phyloP scores from a whole-genome alignment of 2,113 vertebrate genomes.

The Thinocorus orbignyianus region DNA sequence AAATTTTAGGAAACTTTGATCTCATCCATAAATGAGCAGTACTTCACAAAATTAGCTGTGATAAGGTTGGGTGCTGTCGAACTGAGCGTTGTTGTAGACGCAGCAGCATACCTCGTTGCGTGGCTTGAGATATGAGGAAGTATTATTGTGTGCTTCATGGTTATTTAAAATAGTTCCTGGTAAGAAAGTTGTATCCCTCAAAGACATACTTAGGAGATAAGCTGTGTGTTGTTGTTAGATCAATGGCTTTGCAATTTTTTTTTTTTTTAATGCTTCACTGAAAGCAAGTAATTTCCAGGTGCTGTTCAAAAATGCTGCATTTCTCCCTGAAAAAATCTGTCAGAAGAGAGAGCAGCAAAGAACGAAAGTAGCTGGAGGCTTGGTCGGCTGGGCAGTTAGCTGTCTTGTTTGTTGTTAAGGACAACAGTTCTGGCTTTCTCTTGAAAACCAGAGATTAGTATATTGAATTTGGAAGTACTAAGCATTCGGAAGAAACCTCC shows the following conservation, averaged over 20 bases:
- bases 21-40: neutral
- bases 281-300: neutral
- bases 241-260: neutral
- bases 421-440: neutral
- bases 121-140: neutral
- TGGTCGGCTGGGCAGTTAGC: neutral
- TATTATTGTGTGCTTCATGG: neutral
- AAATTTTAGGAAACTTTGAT: neutral
- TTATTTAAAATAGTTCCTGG: neutral
- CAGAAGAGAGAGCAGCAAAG: neutral
- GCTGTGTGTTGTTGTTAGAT: neutral
- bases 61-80: neutral
- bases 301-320: neutral
- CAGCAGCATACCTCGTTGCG: fast-evolving
- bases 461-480: neutral
- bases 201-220: neutral
- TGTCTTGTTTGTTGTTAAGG: neutral
- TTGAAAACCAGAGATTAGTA: neutral
- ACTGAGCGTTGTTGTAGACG: neutral
- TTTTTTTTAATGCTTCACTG: neutral
- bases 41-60: neutral
- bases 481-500: neutral
- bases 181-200: neutral
- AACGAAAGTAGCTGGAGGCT: neutral
- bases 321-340: neutral